Conservation (phyloP, 2,113 vertebrate species). For the Pimephales promelas region DNA sequence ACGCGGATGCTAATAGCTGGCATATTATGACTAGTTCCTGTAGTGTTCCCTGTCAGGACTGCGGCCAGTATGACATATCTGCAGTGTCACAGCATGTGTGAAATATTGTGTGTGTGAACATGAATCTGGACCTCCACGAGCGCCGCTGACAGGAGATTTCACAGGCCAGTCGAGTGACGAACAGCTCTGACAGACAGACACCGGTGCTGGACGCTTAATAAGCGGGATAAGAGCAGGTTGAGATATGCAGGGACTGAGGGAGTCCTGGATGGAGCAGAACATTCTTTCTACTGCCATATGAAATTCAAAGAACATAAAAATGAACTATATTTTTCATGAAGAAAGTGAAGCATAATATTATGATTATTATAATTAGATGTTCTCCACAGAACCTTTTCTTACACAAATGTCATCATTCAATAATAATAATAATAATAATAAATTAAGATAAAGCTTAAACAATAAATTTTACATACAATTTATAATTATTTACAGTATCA, state of each 20-base stretch:
- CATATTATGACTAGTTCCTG: not conserved
- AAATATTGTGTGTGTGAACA: slow-evolving; percentile 22
- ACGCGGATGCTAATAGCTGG: not conserved
- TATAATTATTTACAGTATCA: no score
- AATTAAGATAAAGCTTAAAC: no score
- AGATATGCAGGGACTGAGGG: not conserved
- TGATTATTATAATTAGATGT: not conserved
- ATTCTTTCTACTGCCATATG: not conserved
- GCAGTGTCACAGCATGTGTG: not conserved
- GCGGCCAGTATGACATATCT: not conserved
- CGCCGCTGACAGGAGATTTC: not conserved
- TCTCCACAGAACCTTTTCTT: not conserved
- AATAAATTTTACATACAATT: no score
- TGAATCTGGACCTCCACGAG: slow-evolving; percentile 14
- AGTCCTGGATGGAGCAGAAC: not conserved
- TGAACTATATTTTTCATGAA: not conserved
- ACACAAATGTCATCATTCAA: no score
- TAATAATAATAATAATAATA: no score
- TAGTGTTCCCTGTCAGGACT: not conserved
- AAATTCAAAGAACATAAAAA: not conserved
- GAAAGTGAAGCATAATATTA: not conserved
- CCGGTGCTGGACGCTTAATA: not conserved
- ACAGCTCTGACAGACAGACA: not conserved
- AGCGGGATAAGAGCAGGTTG: not conserved
- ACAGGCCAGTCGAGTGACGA: not conserved